Evolutionary conservation across 1,140 invertebrate species (phyloP).

Genomic region (Oryzaephilus surinamensis): DNA sequence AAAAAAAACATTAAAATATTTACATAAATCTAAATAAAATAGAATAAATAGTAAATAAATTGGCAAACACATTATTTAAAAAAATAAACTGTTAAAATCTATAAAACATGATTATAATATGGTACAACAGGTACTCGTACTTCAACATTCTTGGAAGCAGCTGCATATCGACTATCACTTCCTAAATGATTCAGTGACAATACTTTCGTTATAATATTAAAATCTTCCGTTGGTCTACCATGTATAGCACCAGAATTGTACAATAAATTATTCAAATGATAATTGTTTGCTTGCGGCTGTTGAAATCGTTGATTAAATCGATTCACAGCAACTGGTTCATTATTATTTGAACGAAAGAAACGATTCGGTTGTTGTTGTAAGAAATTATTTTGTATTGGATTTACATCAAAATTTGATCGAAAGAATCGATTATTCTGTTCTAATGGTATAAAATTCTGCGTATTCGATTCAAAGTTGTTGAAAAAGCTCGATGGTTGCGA

Average conservation of each 20-base stretch:
- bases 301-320: constrained; percentile 2
- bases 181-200: constrained; percentile 55
- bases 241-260: constrained; percentile 50
- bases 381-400: constrained; percentile 1
- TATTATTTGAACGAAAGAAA: constrained; percentile 5
- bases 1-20: too few species aligned
- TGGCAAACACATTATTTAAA: too few species aligned
- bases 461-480: too few species aligned
- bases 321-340: neutral
- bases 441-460: too few species aligned
- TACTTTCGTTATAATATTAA: constrained; percentile 71
- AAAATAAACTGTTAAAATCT: too few species aligned
- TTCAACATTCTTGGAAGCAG: too few species aligned
- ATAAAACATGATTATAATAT: too few species aligned
- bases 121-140: too few species aligned
- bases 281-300: constrained; percentile 39
- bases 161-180: constrained; percentile 6
- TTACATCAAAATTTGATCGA: constrained; percentile 18
- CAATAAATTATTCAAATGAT: constrained; percentile 52
- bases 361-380: neutral
- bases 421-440: constrained; percentile 22
- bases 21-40: too few species aligned
- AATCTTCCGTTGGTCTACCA: constrained; percentile 51
- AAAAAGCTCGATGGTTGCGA: constrained; percentile 3
- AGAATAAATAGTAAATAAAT: too few species aligned